Evolutionary conservation across 1,140 invertebrate species (phyloP), one percentile per base, ranked within the genome.

Genomic region (Magallana gigas): DNA sequence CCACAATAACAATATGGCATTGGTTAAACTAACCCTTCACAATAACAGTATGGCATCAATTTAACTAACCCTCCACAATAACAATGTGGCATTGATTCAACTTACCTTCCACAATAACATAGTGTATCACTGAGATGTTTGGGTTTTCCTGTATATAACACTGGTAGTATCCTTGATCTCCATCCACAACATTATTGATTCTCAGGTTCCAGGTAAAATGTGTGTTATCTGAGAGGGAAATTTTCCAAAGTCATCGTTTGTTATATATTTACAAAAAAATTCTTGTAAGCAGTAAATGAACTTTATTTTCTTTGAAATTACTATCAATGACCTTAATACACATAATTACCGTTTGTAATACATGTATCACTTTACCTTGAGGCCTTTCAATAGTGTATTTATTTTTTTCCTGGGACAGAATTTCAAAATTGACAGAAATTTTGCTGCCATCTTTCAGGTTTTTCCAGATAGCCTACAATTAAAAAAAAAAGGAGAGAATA

Each of bases 91-190:
- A 48, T 48, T 48, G 36, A 48, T 36, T 83, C 16, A 14, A 57
- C 58, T 82, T 82, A 86, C 85, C 85, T 8, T 36, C 80, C 1
- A 86, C 60, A 14, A 11, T 48, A 12, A 86, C 16, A n/a, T 76
- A 23, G 48, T 82, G 59, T 82, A 57, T 48, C 7, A 86, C 18
- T 1, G 76, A 58, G 4, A 36, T 23, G 36, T 81, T 82, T 7
- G 59, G 18, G n/a, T 57, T 60, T 29, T 58, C 80, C 7, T 58
- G 36, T 14, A 85, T 57, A 57, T 18, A 56, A 71, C 87, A 88
- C n/a, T 58, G 36, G 29, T 88, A 85, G 5, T 76, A 23, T 7
- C 81, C 85, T 48, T 83, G 80, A 56, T 86, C 88, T n/a, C 18
- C 60, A 48, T n/a, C 18, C 81, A 59, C 57, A 58, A 88, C 8